Conservation (phyloP, 2,888 invertebrate genomes). For the Pachydiplax longipennis region DNA sequence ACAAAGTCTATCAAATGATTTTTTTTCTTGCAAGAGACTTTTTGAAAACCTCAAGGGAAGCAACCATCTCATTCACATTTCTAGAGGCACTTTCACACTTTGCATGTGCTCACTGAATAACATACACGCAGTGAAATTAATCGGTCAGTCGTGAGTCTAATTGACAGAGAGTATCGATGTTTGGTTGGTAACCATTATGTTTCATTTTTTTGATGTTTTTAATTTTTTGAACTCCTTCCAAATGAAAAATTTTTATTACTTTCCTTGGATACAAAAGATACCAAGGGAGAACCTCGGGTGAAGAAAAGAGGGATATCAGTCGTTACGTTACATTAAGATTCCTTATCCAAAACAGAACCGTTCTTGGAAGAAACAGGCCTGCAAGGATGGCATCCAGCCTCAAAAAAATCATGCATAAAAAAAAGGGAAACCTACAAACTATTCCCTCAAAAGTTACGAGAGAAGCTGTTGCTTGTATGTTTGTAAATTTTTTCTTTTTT, state of each 20-base stretch:
- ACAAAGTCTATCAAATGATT: conserved; percentile 7
- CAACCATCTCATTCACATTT: conserved; percentile 15
- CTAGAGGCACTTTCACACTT: conserved; percentile 33
- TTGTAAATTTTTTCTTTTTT: not conserved
- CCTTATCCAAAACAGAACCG: not conserved
- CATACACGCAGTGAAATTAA: conserved; percentile 43
- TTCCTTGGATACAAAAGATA: not conserved
- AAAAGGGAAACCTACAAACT: not conserved
- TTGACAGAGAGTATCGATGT: conserved; percentile 45
- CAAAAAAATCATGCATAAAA: not conserved
- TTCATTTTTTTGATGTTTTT: not conserved
- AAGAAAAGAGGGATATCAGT: not conserved
- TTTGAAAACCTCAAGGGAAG: not conserved
- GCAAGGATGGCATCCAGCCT: not conserved
- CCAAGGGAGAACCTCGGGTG: not conserved
- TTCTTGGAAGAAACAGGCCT: not conserved
- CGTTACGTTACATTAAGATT: not conserved
- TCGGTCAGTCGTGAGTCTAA: conserved; percentile 42
- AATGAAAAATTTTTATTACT: not conserved
- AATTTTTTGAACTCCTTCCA: not conserved
- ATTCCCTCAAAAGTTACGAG: not conserved
- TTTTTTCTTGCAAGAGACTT: not conserved
- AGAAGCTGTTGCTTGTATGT: not conserved
- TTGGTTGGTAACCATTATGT: not conserved
- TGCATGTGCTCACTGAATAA: conserved; percentile 24